Percentiles rank a stretch among this genome's conserved stretches.
Conservation (phyloP, 2,113 vertebrate species). For the Nanorana parkeri region DNA sequence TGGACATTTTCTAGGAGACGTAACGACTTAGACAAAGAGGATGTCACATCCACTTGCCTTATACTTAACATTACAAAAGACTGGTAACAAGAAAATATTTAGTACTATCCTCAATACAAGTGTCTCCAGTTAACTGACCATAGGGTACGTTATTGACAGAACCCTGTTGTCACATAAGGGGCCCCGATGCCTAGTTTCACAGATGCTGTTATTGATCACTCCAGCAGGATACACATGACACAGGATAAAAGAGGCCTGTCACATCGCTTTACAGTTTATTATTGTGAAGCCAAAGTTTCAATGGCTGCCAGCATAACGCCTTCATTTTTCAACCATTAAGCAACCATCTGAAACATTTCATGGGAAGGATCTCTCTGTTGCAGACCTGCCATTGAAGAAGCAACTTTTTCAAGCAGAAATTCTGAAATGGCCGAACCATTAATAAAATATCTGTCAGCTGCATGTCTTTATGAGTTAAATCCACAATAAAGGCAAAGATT, state of each 20-base stretch:
- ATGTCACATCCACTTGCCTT: background rate
- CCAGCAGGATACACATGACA: slow-evolving; percentile 81
- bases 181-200: slow-evolving; percentile 66
- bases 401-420: slow-evolving; percentile 84
- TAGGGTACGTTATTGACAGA: slow-evolving; percentile 70
- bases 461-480: slow-evolving; percentile 78
- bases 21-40: background rate
- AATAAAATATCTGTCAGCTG: slow-evolving; percentile 93
- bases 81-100: slow-evolving; percentile 62
- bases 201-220: slow-evolving; percentile 74
- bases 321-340: slow-evolving; percentile 87
- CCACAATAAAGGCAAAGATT: slow-evolving; percentile 83
- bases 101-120: slow-evolving; percentile 69
- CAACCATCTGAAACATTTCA: slow-evolving; percentile 80
- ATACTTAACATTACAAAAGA: slow-evolving; percentile 29
- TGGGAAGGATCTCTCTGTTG: slow-evolving; percentile 78
- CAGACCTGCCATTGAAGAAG: slow-evolving; percentile 78
- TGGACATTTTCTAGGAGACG: background rate
- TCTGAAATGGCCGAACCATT: slow-evolving; percentile 90
- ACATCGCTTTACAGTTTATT: slow-evolving; percentile 84
- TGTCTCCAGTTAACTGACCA: slow-evolving; percentile 67
- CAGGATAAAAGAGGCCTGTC: slow-evolving; percentile 78
- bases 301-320: slow-evolving; percentile 81
- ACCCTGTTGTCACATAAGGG: slow-evolving; percentile 69
- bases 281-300: slow-evolving; percentile 79